phyloP scores from a whole-genome alignment of 1,140 invertebrate genomes.

The Sogatella furcifera region DNA sequence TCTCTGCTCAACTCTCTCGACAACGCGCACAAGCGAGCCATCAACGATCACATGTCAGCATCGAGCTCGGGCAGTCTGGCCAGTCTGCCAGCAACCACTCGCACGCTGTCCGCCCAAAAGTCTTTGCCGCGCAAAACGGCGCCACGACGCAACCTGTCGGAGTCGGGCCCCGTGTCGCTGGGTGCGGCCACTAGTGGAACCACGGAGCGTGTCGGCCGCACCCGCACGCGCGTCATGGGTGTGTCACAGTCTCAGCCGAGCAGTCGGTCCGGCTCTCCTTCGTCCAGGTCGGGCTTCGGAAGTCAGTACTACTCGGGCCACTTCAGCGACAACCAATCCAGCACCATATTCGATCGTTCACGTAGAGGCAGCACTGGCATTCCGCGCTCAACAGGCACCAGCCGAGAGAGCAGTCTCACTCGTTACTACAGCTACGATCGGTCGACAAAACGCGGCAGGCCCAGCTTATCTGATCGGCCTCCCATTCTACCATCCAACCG shows the following conservation, averaged over 20 bases:
- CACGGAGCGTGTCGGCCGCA: slow-evolving; percentile 48
- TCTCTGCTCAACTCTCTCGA: slow-evolving; percentile 73
- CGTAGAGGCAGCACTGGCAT: slow-evolving; percentile 52
- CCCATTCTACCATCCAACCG: slow-evolving; percentile 27
- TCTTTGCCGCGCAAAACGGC: neutral
- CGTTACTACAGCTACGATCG: slow-evolving; percentile 28
- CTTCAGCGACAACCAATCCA: neutral
- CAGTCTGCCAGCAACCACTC: neutral
- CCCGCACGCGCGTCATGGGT: slow-evolving; percentile 48
- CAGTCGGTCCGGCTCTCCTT: slow-evolving; percentile 78
- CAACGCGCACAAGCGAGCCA: slow-evolving; percentile 66
- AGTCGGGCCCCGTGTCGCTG: slow-evolving; percentile 10
- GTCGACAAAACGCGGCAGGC: neutral
- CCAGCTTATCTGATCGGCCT: slow-evolving; percentile 6
- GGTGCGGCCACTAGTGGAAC: neutral
- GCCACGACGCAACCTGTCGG: slow-evolving; percentile 5
- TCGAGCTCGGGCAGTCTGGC: slow-evolving; percentile 30
- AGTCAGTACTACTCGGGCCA: slow-evolving; percentile 21
- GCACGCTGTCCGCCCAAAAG: neutral
- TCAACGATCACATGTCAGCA: slow-evolving; percentile 31
- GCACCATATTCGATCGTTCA: slow-evolving; percentile 23
- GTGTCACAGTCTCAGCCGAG: slow-evolving; percentile 84
- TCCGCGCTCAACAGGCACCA: slow-evolving; percentile 55
- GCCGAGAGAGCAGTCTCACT: slow-evolving; percentile 52
- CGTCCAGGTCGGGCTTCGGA: slow-evolving; percentile 61